Percentiles rank a stretch among this genome's conserved stretches.
These are phyloP conservation scores for Catagonus wagneri DNA, from an alignment of 2,113 vertebrate species.

Conservation along the genomic window DNA sequence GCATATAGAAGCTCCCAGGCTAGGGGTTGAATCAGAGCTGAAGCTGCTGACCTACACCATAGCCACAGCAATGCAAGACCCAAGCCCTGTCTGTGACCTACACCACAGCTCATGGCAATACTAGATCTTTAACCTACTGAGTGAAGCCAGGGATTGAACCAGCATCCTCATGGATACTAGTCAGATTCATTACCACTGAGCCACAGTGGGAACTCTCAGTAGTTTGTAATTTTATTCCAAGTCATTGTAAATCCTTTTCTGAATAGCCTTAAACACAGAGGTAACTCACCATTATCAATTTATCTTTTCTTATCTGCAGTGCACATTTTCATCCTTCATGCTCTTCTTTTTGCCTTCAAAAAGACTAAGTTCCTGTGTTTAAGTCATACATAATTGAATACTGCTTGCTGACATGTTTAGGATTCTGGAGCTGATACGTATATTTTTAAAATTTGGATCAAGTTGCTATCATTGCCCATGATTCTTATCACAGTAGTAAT, in stretches of 20 bases:
- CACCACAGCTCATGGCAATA: too few relatives aligned
- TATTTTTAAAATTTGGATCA: conserved; percentile 51
- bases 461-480: background rate
- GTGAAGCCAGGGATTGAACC: too few relatives aligned
- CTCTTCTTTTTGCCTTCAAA: background rate
- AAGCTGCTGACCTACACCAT: too few relatives aligned
- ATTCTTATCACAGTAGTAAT: background rate
- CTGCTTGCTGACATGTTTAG: conserved; percentile 25
- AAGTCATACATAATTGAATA: background rate
- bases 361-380: background rate
- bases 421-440: conserved; percentile 6
- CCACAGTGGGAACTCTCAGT: too few relatives aligned
- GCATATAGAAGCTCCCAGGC: too few relatives aligned
- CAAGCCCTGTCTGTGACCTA: too few relatives aligned
- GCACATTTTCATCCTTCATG: background rate
- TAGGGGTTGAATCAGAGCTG: too few relatives aligned
- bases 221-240: conserved; percentile 43
- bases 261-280: conserved; percentile 44
- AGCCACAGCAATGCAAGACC: too few relatives aligned
- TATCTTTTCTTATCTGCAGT: conserved; percentile 35
- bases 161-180: too few relatives aligned
- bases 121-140: too few relatives aligned
- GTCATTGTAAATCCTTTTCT: background rate
- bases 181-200: too few relatives aligned
- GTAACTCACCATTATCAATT: background rate